Evolutionary conservation across 2,113 vertebrate genomes (phyloP), one percentile per base, ranked within the genome.

Genomic region (Anguilla japonica): DNA sequence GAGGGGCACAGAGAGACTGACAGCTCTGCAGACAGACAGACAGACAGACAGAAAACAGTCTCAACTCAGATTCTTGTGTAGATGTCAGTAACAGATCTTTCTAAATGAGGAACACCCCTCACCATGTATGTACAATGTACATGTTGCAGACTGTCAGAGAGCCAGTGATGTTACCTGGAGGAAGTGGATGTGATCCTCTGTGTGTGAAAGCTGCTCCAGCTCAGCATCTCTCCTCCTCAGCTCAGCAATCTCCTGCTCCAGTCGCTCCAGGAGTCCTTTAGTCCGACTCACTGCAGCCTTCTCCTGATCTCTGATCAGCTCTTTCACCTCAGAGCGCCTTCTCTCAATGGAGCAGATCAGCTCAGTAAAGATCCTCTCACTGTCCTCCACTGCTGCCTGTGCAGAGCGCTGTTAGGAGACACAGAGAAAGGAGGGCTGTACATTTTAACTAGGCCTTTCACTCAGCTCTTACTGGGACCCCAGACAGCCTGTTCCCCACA

Each of bases 191-290:
- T 79, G 79, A 41, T 85, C 84, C 43, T 85, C 75, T 46, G 71
- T 85, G 26, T 56, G 84, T 15, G 75, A 80, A 15, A 85, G 75
- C 84, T 85, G 43, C n/a, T 80, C 84, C 84, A 85, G 41, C 75
- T 80, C 75, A 53, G 71, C 79, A 14, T 71, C 13, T 80, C 84
- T 85, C 43, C 14, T 85, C 26, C 46, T 9, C n/a, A 85, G 84
- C 75, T 85, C 75, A 53, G 41, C 29, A 41, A 85, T 85, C 29
- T 85, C 84, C 84, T 85, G 41, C 84, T 85, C 84, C 84, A 85
- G 22, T 43, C 40, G 43, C 26, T 39, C 34, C 20, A 81, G 53
- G 85, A 81, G 46, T 26, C 56, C 46, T 46, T 86, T 78, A 81
- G 53, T 78, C 53, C 9, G 71, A 75, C 71, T 75, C 71, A 75